A percentile compares a stretch with the other conserved stretches of the same genome.
These are phyloP conservation scores for Toxotes lorentzi DNA, from an alignment of 2,797 vertebrate genomes.

Conservation along the genomic window DNA sequence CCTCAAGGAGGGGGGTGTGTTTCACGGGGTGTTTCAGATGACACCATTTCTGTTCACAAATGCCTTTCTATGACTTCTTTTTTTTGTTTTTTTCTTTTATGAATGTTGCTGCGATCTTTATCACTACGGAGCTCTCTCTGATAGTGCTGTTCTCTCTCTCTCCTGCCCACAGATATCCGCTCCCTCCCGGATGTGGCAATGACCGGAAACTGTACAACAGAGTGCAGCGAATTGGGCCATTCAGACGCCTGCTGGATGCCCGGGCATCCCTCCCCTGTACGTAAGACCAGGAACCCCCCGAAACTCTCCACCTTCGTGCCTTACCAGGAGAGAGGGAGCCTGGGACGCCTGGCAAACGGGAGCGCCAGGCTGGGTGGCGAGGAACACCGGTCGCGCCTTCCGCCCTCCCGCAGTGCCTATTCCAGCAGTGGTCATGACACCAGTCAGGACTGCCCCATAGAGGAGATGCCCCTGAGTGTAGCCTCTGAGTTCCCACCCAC, in stretches of 20 bases:
- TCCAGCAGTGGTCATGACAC: slow-evolving; percentile 95
- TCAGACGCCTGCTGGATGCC: slow-evolving; percentile 99
- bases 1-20: slow-evolving; percentile 65
- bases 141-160: slow-evolving; percentile 44
- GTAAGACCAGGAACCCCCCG: slow-evolving; percentile 97
- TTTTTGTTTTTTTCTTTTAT: slow-evolving; percentile 13
- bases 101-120: slow-evolving; percentile 48
- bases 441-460: slow-evolving; percentile 96
- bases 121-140: slow-evolving; percentile 42
- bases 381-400: slow-evolving; percentile 94
- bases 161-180: slow-evolving; percentile 90
- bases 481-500: slow-evolving; percentile 96
- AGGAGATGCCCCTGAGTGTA: slow-evolving; percentile 98
- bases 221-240: slow-evolving; percentile 98
- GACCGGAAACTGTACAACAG: slow-evolving; percentile 98
- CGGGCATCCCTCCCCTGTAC: slow-evolving; percentile 96
- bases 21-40: slow-evolving; percentile 76
- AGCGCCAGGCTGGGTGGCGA: slow-evolving; percentile 94
- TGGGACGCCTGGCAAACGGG: slow-evolving; percentile 96
- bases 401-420: slow-evolving; percentile 99
- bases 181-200: slow-evolving; percentile 98
- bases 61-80: slow-evolving; percentile 57
- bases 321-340: slow-evolving; percentile 99
- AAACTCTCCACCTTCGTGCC: slow-evolving; percentile 99
- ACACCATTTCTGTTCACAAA: slow-evolving; percentile 76